A percentile compares a stretch with the other conserved stretches of the same genome.
Evolutionary conservation across 2,888 invertebrate genomes (phyloP).

Genomic region (Acanthosoma haemorrhoidale): DNA sequence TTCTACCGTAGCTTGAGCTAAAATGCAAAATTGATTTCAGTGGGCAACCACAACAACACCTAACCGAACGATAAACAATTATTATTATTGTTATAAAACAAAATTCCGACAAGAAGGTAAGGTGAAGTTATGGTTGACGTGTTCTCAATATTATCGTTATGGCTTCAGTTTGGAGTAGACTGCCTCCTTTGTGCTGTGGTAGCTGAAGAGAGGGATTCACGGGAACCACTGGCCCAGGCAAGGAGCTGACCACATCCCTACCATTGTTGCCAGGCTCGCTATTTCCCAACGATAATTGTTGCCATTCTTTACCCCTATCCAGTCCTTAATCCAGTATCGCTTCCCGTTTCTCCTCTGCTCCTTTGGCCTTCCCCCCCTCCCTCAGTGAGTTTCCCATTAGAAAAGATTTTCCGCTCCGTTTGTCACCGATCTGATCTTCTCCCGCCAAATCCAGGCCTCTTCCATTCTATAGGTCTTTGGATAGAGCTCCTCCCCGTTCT

Average conservation of each 20-base stretch:
- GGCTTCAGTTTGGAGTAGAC: no score
- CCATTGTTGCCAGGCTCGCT: background rate
- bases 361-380: background rate
- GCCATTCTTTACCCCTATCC: constrained; percentile 6
- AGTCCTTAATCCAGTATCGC: background rate
- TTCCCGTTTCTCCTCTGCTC: background rate
- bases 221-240: background rate
- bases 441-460: constrained; percentile 12
- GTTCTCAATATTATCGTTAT: no score
- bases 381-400: constrained; percentile 18
- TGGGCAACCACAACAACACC: no score
- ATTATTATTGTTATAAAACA: no score
- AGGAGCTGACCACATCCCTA: background rate
- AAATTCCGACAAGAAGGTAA: no score
- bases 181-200: no score
- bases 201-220: no score
- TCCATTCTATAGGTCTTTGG: background rate
- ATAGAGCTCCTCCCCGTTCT: no score
- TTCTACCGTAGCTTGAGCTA: no score
- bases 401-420: constrained; percentile 25
- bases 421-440: constrained; percentile 9
- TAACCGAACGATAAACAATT: no score
- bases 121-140: no score
- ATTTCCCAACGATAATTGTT: background rate
- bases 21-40: no score